Evolutionary conservation across 2,888 invertebrate genomes (phyloP).

Genomic region (Spodoptera exigua): DNA sequence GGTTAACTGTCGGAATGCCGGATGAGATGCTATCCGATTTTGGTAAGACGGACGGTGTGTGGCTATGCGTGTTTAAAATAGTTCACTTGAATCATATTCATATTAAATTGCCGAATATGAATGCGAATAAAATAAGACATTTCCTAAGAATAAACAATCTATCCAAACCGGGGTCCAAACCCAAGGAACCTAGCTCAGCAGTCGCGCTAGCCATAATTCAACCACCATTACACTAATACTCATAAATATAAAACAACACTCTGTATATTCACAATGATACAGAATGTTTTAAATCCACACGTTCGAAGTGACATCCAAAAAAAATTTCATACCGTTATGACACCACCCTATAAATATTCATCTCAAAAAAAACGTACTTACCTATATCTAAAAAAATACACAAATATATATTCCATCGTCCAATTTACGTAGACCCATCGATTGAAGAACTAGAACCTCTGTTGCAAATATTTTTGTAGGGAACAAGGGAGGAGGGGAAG

Average conservation of each 20-base stretch:
- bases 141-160: too few relatives aligned
- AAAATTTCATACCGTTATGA: conserved; percentile 1
- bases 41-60: conserved; percentile 3
- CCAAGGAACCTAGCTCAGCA: too few relatives aligned
- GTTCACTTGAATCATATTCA: too few relatives aligned
- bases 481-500: not conserved
- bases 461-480: not conserved
- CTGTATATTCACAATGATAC: too few relatives aligned
- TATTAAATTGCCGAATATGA: too few relatives aligned
- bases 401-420: conserved; percentile 22
- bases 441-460: not conserved
- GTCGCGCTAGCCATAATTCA: too few relatives aligned
- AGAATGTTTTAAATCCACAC: not conserved
- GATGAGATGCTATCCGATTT: not conserved
- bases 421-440: conserved; percentile 11
- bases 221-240: too few relatives aligned
- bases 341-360: conserved; percentile 30
- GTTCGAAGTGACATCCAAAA: not conserved
- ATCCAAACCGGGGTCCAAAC: too few relatives aligned
- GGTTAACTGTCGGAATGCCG: conserved; percentile 14
- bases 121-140: too few relatives aligned
- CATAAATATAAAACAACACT: too few relatives aligned
- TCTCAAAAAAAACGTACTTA: conserved; percentile 8
- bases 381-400: conserved; percentile 15
- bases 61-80: too few relatives aligned